Evolutionary conservation across 2,113 vertebrate species (phyloP).

Genomic region (Syngnathoides biaculeatus): DNA sequence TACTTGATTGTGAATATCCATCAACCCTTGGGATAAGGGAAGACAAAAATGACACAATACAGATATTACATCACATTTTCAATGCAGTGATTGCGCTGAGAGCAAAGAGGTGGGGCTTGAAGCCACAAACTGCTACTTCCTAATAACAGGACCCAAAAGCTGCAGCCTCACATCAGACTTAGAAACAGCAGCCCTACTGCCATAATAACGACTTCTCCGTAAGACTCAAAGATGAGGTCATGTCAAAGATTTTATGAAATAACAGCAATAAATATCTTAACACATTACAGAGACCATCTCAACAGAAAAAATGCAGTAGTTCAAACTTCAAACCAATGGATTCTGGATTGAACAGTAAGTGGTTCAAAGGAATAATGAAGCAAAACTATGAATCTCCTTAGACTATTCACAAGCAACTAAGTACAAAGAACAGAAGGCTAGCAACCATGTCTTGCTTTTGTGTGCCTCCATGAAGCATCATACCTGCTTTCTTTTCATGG

Average conservation of each 20-base stretch:
- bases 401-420: slow-evolving; percentile 34
- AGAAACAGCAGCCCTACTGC: slow-evolving; percentile 12
- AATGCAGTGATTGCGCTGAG: slow-evolving; percentile 4
- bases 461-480: slow-evolving; percentile 61
- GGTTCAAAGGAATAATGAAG: background rate
- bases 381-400: slow-evolving; percentile 20
- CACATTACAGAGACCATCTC: slow-evolving; percentile 23
- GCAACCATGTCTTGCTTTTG: slow-evolving; percentile 39
- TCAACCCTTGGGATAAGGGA: background rate
- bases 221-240: background rate
- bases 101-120: slow-evolving; percentile 18
- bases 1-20: background rate
- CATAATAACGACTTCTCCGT: slow-evolving; percentile 6
- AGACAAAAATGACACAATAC: background rate
- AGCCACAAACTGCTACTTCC: slow-evolving; percentile 21
- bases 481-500: slow-evolving; percentile 79
- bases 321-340: slow-evolving; percentile 11
- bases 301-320: slow-evolving; percentile 18
- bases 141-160: slow-evolving; percentile 26
- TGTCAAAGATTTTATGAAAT: slow-evolving; percentile 16
- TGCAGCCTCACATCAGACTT: slow-evolving; percentile 27
- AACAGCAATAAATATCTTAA: slow-evolving; percentile 4
- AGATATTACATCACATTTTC: slow-evolving; percentile 6
- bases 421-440: slow-evolving; percentile 36
- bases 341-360: slow-evolving; percentile 14